Conservation (phyloP, 1,140 invertebrate genomes). For the Rhopalosiphum padi region DNA sequence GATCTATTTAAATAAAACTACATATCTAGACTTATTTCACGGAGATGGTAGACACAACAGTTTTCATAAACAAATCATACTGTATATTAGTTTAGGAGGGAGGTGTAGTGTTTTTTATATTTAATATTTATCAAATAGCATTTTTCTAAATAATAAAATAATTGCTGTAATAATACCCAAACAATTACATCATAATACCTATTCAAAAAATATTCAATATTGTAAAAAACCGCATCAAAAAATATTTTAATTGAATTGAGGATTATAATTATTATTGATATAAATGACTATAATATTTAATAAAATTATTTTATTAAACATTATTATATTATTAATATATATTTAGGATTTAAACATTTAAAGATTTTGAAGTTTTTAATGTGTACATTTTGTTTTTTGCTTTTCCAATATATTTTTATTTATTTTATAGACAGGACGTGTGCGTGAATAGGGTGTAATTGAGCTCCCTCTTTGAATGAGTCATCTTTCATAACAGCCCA, state of each 20-base stretch:
- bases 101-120: not conserved
- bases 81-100: no score
- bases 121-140: not conserved
- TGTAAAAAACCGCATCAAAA: not conserved
- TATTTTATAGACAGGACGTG: slow-evolving; percentile 27
- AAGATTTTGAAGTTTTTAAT: not conserved
- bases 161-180: not conserved
- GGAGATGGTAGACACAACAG: no score
- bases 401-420: not conserved
- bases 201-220: not conserved
- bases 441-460: slow-evolving; percentile 48
- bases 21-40: no score
- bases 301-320: not conserved
- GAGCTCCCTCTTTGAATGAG: slow-evolving; percentile 51
- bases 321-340: not conserved
- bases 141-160: not conserved
- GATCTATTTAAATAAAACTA: no score
- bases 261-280: not conserved
- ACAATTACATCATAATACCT: not conserved
- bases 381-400: not conserved
- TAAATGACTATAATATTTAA: no score
- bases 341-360: not conserved
- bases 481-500: slow-evolving; percentile 47
- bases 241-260: not conserved
- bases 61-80: no score